Evolutionary conservation across 2,888 invertebrate genomes (phyloP).

Genomic region (Venustoraphidia nigricollis): DNA sequence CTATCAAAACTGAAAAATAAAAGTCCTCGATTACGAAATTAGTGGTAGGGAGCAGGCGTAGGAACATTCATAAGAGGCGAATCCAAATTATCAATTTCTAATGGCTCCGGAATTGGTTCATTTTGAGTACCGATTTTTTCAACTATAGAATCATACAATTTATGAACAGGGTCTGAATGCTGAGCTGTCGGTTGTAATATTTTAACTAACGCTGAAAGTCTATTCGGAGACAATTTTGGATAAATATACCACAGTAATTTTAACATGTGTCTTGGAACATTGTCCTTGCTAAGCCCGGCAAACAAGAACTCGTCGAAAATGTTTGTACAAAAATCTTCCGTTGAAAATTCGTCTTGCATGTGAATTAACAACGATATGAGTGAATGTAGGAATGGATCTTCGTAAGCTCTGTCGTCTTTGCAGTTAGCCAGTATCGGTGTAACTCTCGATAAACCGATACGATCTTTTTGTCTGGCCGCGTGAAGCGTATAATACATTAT

Average conservation of each 20-base stretch:
- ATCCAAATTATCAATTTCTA: constrained; percentile 59
- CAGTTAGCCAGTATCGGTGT: constrained; percentile 82
- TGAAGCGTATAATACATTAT: constrained; percentile 92
- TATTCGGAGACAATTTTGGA: constrained; percentile 62
- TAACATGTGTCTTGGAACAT: constrained; percentile 80
- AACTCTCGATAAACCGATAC: constrained; percentile 67
- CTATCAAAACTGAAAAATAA: not conserved
- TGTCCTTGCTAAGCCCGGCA: constrained; percentile 75
- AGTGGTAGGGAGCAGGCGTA: constrained; percentile 58
- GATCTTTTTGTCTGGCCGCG: constrained; percentile 66
- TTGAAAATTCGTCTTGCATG: constrained; percentile 82
- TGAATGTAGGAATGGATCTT: constrained; percentile 89
- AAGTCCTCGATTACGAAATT: constrained; percentile 10
- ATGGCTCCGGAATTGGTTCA: constrained; percentile 41
- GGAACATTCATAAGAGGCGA: constrained; percentile 77
- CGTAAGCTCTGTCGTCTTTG: constrained; percentile 83
- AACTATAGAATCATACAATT: constrained; percentile 57
- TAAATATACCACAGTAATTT: constrained; percentile 85
- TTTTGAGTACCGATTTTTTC: constrained; percentile 62
- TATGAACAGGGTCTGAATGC: constrained; percentile 74
- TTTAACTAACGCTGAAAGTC: constrained; percentile 69
- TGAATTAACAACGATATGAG: constrained; percentile 73
- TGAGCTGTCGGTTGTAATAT: constrained; percentile 60
- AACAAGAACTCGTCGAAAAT: constrained; percentile 93
- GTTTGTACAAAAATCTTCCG: constrained; percentile 88